Evolutionary conservation across 2,888 invertebrate genomes (phyloP).

Genomic region (Spicauda simplicius): DNA sequence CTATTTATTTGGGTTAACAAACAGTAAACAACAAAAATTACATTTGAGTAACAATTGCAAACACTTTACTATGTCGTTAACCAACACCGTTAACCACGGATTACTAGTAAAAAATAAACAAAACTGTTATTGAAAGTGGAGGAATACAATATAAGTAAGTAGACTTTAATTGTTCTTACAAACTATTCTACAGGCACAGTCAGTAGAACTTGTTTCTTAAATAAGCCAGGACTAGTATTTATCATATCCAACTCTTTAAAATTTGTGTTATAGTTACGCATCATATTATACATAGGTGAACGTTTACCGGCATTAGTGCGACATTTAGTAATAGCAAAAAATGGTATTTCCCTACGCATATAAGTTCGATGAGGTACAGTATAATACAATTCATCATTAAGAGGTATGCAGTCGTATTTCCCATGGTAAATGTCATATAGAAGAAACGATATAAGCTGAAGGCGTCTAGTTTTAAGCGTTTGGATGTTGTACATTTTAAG

Average conservation of each 20-base stretch:
- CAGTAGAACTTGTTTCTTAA: not conserved
- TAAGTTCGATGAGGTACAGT: not conserved
- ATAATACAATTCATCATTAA: constrained; percentile 17
- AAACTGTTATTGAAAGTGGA: not conserved
- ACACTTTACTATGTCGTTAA: constrained; percentile 7
- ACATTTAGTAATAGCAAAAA: constrained; percentile 15
- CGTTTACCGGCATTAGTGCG: constrained; percentile 26
- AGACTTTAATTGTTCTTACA: not conserved
- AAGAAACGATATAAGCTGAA: constrained; percentile 5
- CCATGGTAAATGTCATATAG: constrained; percentile 13
- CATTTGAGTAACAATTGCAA: not conserved
- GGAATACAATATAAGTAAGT: not conserved
- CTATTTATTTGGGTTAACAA: constrained; percentile 7
- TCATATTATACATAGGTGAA: constrained; percentile 6
- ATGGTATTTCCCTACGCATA: constrained; percentile 13
- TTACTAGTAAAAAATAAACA: constrained; percentile 4
- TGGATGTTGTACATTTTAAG: not conserved
- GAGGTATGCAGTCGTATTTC: constrained; percentile 15
- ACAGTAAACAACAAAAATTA: constrained; percentile 1
- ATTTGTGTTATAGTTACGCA: constrained; percentile 5
- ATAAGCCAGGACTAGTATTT: not conserved
- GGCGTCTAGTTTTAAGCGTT: constrained; percentile 19
- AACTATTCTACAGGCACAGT: not conserved
- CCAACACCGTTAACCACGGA: constrained; percentile 7
- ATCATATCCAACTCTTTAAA: not conserved